Evolutionary conservation across 2,797 vertebrate genomes (phyloP).

Genomic region (Chrysocyon brachyurus): DNA sequence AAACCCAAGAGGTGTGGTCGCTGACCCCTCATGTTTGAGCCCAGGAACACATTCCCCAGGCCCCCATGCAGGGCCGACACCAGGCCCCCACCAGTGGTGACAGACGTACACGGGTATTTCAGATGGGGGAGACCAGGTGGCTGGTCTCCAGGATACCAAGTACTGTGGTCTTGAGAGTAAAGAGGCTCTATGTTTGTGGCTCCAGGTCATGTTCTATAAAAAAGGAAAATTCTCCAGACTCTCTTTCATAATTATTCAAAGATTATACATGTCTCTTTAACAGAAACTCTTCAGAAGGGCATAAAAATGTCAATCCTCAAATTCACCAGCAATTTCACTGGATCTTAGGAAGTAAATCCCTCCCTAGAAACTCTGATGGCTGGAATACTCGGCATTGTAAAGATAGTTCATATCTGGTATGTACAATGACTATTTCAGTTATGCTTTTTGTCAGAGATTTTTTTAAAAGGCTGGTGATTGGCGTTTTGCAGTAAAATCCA

Average conservation of each 20-base stretch:
- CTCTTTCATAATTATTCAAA: not conserved
- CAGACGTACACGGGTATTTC: fast-evolving
- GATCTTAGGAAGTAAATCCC: not conserved
- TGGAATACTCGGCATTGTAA: not conserved
- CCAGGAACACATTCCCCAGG: not conserved
- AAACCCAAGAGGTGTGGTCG: not conserved
- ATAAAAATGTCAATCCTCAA: too few relatives aligned
- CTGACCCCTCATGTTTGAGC: too few relatives aligned
- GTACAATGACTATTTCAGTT: fast-evolving
- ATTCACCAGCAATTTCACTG: not conserved
- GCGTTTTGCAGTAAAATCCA: not conserved
- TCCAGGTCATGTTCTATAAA: fast-evolving
- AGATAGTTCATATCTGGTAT: not conserved
- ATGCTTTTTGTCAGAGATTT: not conserved
- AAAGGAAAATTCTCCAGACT: not conserved
- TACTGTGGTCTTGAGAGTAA: fast-evolving
- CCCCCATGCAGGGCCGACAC: not conserved
- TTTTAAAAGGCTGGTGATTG: not conserved
- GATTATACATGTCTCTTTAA: not conserved
- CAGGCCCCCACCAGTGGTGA: fast-evolving
- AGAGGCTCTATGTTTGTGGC: fast-evolving
- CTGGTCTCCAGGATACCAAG: not conserved
- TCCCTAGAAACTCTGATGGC: fast-evolving
- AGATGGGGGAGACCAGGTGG: not conserved
- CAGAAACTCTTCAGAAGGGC: not conserved